A percentile compares a stretch with the other conserved stretches of the same genome.
Conservation (phyloP, 1,140 invertebrate genomes). For the Doryteuthis pealeii region DNA sequence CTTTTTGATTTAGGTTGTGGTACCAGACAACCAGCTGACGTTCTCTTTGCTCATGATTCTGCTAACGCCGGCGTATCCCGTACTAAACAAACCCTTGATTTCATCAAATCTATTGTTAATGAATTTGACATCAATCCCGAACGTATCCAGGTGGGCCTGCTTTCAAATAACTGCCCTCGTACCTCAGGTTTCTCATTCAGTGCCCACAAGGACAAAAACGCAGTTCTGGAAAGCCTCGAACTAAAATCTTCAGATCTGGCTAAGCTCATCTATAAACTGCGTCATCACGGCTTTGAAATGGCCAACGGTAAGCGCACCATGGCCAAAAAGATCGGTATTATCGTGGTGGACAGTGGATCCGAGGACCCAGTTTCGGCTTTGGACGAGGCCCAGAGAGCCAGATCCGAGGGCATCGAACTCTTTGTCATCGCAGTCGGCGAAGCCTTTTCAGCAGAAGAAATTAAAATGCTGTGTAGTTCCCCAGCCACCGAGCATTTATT, state of each 20-base stretch:
- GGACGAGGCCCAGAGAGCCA: slow-evolving; percentile 47
- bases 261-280: slow-evolving; percentile 34
- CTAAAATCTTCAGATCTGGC: slow-evolving; percentile 33
- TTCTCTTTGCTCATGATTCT: slow-evolving; percentile 51
- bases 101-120: slow-evolving; percentile 37
- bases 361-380: slow-evolving; percentile 39
- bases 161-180: slow-evolving; percentile 33
- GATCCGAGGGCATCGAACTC: slow-evolving; percentile 43
- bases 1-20: slow-evolving; percentile 37
- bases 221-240: slow-evolving; percentile 25
- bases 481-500: slow-evolving; percentile 41
- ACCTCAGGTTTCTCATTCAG: slow-evolving; percentile 31
- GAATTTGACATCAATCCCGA: slow-evolving; percentile 38
- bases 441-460: slow-evolving; percentile 30
- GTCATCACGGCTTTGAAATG: slow-evolving; percentile 30
- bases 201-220: slow-evolving; percentile 22
- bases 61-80: slow-evolving; percentile 42
- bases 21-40: slow-evolving; percentile 43
- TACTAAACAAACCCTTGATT: slow-evolving; percentile 38
- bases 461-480: slow-evolving; percentile 42
- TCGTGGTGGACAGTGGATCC: slow-evolving; percentile 41
- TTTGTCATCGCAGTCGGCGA: slow-evolving; percentile 43
- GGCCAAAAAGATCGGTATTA: slow-evolving; percentile 43
- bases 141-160: slow-evolving; percentile 43
- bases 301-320: slow-evolving; percentile 34